Evolutionary conservation across 2,113 vertebrate species (phyloP).

Genomic region (Albula goreensis): DNA sequence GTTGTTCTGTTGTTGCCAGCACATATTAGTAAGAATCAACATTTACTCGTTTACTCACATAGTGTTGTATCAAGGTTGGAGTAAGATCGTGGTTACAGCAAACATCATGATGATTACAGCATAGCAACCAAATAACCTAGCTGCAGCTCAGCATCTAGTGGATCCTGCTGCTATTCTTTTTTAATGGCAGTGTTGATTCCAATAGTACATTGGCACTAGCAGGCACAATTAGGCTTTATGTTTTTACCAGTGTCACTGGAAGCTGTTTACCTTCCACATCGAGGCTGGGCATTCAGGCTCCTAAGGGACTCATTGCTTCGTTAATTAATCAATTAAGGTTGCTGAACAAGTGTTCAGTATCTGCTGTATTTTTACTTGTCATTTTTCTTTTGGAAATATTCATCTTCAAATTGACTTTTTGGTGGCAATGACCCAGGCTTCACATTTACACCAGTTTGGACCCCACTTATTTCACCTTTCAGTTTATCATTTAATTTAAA

Average conservation of each 20-base stretch:
- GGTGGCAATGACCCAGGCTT: too few relatives aligned
- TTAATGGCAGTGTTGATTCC: not conserved
- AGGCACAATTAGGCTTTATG: not conserved
- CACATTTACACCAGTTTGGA: too few relatives aligned
- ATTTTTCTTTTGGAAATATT: too few relatives aligned
- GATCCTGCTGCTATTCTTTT: not conserved
- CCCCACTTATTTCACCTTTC: too few relatives aligned
- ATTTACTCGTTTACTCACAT: not conserved
- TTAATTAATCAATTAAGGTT: too few relatives aligned
- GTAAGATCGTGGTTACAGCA: not conserved
- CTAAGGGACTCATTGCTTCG: too few relatives aligned
- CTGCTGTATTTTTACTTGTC: too few relatives aligned
- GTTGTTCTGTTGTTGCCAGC: not conserved
- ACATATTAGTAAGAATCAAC: not conserved
- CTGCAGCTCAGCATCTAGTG: not conserved
- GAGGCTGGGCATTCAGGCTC: not conserved
- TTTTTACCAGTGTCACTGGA: not conserved
- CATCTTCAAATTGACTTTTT: too few relatives aligned
- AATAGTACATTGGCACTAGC: not conserved
- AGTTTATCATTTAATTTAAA: too few relatives aligned
- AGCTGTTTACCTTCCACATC: not conserved
- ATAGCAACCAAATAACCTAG: not conserved
- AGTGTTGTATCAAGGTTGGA: not conserved
- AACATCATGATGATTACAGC: not conserved
- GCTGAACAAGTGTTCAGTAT: too few relatives aligned